These are phyloP conservation scores for Psittacula cyanocephala DNA, from an alignment of 2,113 vertebrate species.

Conservation along the genomic window DNA sequence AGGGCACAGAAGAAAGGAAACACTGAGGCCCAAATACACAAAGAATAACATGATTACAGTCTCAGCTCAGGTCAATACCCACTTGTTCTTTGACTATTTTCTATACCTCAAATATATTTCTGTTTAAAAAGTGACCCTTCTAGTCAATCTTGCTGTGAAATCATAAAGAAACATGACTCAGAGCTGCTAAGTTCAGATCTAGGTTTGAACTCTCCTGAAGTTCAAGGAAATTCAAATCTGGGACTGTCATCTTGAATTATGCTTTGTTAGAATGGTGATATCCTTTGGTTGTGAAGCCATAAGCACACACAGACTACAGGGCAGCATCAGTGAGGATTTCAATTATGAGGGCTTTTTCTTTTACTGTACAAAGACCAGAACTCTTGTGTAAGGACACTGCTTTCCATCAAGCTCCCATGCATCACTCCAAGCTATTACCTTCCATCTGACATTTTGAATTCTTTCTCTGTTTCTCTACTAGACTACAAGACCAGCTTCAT, in stretches of 20 bases:
- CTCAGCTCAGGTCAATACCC: neutral
- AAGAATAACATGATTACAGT: neutral
- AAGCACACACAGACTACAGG: neutral
- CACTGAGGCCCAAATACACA: neutral
- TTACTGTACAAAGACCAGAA: conserved; percentile 26
- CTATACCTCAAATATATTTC: neutral
- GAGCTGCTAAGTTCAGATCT: neutral
- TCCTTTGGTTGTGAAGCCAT: neutral
- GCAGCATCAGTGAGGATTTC: neutral
- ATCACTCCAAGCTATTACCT: conserved; percentile 30
- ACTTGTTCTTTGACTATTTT: neutral
- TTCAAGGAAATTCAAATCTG: neutral
- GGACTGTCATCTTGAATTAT: neutral
- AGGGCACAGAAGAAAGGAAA: neutral
- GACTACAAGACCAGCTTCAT: conserved; percentile 28
- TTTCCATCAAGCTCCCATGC: conserved; percentile 28
- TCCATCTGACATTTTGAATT: neutral
- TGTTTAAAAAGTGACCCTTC: neutral
- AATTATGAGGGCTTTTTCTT: neutral
- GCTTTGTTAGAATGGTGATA: neutral
- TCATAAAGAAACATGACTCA: neutral
- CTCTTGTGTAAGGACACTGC: neutral
- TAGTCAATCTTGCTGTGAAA: neutral
- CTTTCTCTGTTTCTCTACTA: conserved; percentile 24
- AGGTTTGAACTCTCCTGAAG: neutral